A percentile compares a stretch with the other conserved stretches of the same genome.
phyloP scores from a whole-genome alignment of 1,140 invertebrate genomes.

The Ruditapes philippinarum region DNA sequence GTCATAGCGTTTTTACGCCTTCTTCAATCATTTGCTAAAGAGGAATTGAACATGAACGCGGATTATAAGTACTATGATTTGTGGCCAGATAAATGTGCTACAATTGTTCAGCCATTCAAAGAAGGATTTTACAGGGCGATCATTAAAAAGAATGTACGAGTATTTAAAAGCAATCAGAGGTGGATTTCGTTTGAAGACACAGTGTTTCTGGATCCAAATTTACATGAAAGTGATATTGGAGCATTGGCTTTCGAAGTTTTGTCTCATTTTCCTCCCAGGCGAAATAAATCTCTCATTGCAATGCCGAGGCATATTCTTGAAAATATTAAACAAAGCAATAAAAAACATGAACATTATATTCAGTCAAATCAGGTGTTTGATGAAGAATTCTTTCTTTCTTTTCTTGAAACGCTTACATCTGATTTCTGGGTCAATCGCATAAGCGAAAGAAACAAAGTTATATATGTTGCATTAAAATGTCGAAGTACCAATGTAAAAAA shows the following conservation, averaged over 20 bases:
- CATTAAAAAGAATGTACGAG: background rate
- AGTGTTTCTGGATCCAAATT: constrained; percentile 19
- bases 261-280: background rate
- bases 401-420: background rate
- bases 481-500: background rate
- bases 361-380: background rate
- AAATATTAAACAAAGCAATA: background rate
- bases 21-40: background rate
- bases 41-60: too few relatives aligned
- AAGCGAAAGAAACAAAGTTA: constrained; percentile 3
- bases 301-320: background rate
- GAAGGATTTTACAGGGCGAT: background rate
- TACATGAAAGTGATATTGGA: background rate
- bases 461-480: constrained; percentile 15
- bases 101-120: background rate
- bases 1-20: background rate
- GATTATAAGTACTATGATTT: constrained; percentile 6
- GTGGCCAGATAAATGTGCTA: constrained; percentile 16
- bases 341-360: background rate
- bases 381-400: constrained; percentile 7
- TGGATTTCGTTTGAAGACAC: constrained; percentile 3
- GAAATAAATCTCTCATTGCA: background rate
- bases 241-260: constrained; percentile 22
- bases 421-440: background rate
- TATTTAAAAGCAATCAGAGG: background rate